These are phyloP conservation scores for Stenchaetothrips biformis DNA, from an alignment of 2,888 invertebrate genomes.

Conservation along the genomic window DNA sequence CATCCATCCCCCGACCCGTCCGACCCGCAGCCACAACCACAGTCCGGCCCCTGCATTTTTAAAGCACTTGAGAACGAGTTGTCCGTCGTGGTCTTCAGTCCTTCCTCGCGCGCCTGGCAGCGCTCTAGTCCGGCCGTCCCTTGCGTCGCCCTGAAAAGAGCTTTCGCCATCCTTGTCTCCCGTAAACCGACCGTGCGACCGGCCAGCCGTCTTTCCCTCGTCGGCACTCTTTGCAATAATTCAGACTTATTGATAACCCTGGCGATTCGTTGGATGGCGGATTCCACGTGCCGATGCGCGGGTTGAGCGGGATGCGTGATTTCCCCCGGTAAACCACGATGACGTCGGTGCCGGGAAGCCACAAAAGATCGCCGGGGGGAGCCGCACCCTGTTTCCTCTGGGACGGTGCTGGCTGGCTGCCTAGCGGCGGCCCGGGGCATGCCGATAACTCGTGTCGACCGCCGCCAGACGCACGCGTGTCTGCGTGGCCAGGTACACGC, in stretches of 20 bases:
- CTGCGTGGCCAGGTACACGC: background rate
- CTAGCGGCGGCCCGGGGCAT: too few relatives aligned
- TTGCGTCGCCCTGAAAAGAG: background rate
- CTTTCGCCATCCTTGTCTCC: background rate
- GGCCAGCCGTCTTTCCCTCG: too few relatives aligned
- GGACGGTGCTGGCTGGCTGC: too few relatives aligned
- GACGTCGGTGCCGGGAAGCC: background rate
- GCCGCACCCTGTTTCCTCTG: background rate
- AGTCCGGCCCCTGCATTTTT: conserved; percentile 10
- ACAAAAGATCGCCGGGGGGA: conserved; percentile 14
- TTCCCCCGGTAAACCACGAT: conserved; percentile 12
- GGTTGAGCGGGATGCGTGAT: conserved; percentile 3
- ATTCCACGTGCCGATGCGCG: background rate
- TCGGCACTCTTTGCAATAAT: too few relatives aligned
- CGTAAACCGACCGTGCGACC: background rate
- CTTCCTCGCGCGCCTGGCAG: background rate
- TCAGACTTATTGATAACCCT: too few relatives aligned
- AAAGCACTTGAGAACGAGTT: background rate
- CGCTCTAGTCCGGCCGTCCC: background rate
- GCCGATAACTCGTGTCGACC: background rate
- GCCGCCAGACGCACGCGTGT: background rate
- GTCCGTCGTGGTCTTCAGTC: background rate
- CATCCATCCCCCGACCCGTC: background rate
- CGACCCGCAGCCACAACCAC: background rate
- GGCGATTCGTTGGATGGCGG: background rate